phyloP scores from a whole-genome alignment of 2,797 vertebrate species.

The Lepidocolaptes lacrymiger region DNA sequence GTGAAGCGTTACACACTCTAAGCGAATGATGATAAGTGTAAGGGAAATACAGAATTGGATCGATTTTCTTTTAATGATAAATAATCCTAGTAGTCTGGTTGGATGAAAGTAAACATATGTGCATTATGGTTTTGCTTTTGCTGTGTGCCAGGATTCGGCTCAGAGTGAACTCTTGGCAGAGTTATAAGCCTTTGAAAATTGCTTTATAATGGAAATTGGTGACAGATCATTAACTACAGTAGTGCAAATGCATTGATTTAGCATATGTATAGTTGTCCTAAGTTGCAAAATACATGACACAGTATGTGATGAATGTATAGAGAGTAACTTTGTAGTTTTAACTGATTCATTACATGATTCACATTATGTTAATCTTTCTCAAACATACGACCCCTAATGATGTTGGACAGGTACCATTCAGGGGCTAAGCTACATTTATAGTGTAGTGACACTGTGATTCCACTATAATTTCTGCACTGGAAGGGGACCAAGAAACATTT shows the following conservation, averaged over 20 bases:
- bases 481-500: conserved; percentile 62
- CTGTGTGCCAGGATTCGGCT: conserved; percentile 60
- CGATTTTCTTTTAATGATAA: conserved; percentile 43
- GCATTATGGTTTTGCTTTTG: conserved; percentile 60
- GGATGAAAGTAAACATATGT: conserved; percentile 55
- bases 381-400: not conserved
- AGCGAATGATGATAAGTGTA: conserved; percentile 32
- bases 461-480: conserved; percentile 58
- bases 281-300: conserved; percentile 31
- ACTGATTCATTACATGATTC: not conserved
- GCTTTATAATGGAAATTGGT: conserved; percentile 76
- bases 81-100: conserved; percentile 45
- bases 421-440: conserved; percentile 5
- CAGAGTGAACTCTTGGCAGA: conserved; percentile 65
- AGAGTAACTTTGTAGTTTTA: conserved; percentile 5
- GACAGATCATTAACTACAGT: conserved; percentile 74
- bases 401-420: conserved; percentile 25
- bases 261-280: conserved; percentile 20
- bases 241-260: conserved; percentile 49
- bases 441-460: conserved; percentile 4
- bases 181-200: conserved; percentile 76
- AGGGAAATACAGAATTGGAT: conserved; percentile 51
- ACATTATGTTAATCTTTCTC: conserved; percentile 14
- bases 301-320: not conserved
- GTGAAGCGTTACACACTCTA: conserved; percentile 4